phyloP scores from a whole-genome alignment of 2,888 invertebrate genomes.

The Catocala nupta region DNA sequence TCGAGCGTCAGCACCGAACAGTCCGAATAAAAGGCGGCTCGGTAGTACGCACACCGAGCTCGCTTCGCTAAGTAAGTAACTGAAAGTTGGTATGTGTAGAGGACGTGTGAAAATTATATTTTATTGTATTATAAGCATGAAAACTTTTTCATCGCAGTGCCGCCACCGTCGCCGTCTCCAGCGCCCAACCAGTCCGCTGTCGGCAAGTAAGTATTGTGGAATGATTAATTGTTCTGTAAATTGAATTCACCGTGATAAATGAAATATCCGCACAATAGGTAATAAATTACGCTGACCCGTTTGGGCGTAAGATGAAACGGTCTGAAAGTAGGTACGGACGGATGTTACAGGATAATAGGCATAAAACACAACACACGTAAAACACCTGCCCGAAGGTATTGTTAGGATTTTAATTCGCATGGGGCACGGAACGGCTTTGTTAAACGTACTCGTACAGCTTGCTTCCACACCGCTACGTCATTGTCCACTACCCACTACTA shows the following conservation, averaged over 20 bases:
- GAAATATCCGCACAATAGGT: slow-evolving; percentile 87
- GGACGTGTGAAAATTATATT: slow-evolving; percentile 52
- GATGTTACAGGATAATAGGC: slow-evolving; percentile 77
- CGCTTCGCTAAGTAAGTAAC: slow-evolving; percentile 21
- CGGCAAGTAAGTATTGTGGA: slow-evolving; percentile 84
- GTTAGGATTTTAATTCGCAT: slow-evolving; percentile 69
- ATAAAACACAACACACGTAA: slow-evolving; percentile 78
- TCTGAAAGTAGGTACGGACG: slow-evolving; percentile 78
- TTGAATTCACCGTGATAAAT: slow-evolving; percentile 87
- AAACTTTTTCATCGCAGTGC: slow-evolving; percentile 63
- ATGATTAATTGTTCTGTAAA: slow-evolving; percentile 87
- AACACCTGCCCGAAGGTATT: slow-evolving; percentile 75
- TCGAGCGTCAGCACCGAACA: slow-evolving; percentile 18
- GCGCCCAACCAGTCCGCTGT: slow-evolving; percentile 76
- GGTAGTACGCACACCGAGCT: slow-evolving; percentile 11
- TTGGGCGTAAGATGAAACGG: slow-evolving; percentile 83
- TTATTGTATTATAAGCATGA: slow-evolving; percentile 59
- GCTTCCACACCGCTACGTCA: slow-evolving; percentile 9
- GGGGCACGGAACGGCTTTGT: slow-evolving; percentile 59
- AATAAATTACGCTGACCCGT: slow-evolving; percentile 86
- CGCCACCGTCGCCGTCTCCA: slow-evolving; percentile 54
- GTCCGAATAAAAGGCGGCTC: slow-evolving; percentile 20
- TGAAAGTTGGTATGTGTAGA: slow-evolving; percentile 27
- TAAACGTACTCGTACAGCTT: slow-evolving; percentile 39
- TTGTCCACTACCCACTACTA: too few relatives aligned